Evolutionary conservation across 2,113 vertebrate species (phyloP), one percentile per base, ranked within the genome.

Genomic region (Phrynosoma platyrhinos): DNA sequence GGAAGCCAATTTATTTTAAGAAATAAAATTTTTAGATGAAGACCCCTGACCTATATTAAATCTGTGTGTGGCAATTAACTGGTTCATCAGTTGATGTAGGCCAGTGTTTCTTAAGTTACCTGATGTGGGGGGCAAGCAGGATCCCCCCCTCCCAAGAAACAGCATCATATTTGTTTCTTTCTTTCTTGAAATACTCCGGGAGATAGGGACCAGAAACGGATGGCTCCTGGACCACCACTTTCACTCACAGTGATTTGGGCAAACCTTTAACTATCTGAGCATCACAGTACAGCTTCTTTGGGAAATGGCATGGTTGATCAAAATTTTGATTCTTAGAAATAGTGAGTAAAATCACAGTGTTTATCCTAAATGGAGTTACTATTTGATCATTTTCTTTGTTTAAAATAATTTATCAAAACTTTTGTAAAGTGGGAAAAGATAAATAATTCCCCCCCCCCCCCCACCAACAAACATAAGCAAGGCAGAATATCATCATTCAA

Each of bases 361-460:
- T 79, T 78, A 79, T 58, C 21, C 55, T 21, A 71, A 30, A 79
- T 32, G 55, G 6, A 89, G 87, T 58, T 0, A 78, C 7, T 53
- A 40, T 1, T 76, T 72, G 40, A 0, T 69, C 69, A n/a, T 23
- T 85, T 18, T 88, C 85, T 91, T 0, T 1, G 5, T 6, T 77
- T 79, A 80, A 66, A 86, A 86, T 72, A 72, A 52, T 32, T 30
- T 18, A 0, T 58, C 62, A 69, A 77, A 90, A 30, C 77, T 79
- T 1, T 83, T 82, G 23, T 84, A 27, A 77, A 83, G 79, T 14
- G 9, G 88, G 90, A 27, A 75, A 7, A 75, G 16, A 0, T 87
- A 90, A 87, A 86, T 79, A 68, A 42, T 82, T 82, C 30, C 8
- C 2, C 7, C 4, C n/a, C 36, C 32, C 32, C 5, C 53, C n/a